Evolutionary conservation across 1,140 invertebrate genomes (phyloP), one percentile per base, ranked within the genome.

Genomic region (Frieseomelitta varia): DNA sequence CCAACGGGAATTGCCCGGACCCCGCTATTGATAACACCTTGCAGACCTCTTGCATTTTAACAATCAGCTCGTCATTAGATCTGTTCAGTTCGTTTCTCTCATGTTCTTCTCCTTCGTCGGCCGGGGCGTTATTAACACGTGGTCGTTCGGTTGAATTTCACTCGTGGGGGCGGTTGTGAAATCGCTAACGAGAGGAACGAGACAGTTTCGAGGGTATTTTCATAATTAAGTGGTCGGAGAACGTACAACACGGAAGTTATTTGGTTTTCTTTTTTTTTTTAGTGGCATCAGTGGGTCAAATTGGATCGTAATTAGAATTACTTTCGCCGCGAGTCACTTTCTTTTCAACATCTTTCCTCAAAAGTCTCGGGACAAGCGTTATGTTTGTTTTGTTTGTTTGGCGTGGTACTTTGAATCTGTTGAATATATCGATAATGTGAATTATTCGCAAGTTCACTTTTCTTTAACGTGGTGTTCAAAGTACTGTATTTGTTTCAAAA

Each of bases 11-110:
- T 86, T 56, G 65, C 69, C 56, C 80, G 84, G 27, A 24, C 6
- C 39, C 8, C 76, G 55, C 76, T 90, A 90, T 90, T 88, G 89
- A 90, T 88, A 90, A 90, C 88, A 65, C 84, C 80, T 77, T 75
- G n/a, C 55, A 27, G 11, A 10, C 67, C 34, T 47, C 34, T 78
- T 71, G 47, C 55, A 19, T 79, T 79, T 83, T 51, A 71, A 71
- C 65, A 30, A 67, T 58, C 71, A 69, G 24, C 34, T 27, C 3
- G 6, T 27, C 56, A 19, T 34, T 65, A 63, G n/a, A 1, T 24
- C 53, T 15, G 8, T 4, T 73, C 39, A 1, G 1, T 51, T 77
- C n/a, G 19, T 61, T 24, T 15, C 24, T 27, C 6, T 1, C 1
- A 17, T 21, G 0, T 19, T 3, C 4, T 11, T 39, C 34, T 12